Evolutionary conservation across 2,888 invertebrate genomes (phyloP).

Genomic region (Drosophila fungiperda): DNA sequence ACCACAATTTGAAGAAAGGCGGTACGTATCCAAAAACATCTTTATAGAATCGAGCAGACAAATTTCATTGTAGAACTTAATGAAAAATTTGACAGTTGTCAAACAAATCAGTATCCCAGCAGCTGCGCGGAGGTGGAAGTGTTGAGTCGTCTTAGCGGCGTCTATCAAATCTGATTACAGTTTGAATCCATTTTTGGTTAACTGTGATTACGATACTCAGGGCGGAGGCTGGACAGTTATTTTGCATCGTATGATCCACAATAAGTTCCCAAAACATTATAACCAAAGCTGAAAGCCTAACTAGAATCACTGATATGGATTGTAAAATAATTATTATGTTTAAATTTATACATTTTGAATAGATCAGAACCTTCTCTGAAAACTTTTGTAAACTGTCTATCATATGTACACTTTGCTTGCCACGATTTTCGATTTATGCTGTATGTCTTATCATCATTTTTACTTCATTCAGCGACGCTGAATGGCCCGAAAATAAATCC

Average conservation of each 20-base stretch:
- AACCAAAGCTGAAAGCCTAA: too few species aligned
- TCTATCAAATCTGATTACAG: conserved; percentile 86
- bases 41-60: too few species aligned
- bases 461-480: conserved; percentile 87
- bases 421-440: not conserved
- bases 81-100: too few species aligned
- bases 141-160: conserved; percentile 85
- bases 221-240: conserved; percentile 90
- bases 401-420: not conserved
- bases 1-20: too few species aligned
- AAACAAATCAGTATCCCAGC: too few species aligned
- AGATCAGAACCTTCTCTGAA: not conserved
- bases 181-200: conserved; percentile 87
- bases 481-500: conserved; percentile 88
- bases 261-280: too few species aligned
- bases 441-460: conserved; percentile 88
- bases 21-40: too few species aligned
- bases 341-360: too few species aligned
- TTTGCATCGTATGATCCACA: conserved; percentile 86
- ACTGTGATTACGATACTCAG: conserved; percentile 84
- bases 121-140: too few species aligned
- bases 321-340: too few species aligned
- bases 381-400: not conserved
- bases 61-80: too few species aligned
- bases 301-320: not conserved